A percentile compares a stretch with the other conserved stretches of the same genome.
Evolutionary conservation across 1,140 invertebrate species (phyloP).

Genomic region (Micrasema minimum): DNA sequence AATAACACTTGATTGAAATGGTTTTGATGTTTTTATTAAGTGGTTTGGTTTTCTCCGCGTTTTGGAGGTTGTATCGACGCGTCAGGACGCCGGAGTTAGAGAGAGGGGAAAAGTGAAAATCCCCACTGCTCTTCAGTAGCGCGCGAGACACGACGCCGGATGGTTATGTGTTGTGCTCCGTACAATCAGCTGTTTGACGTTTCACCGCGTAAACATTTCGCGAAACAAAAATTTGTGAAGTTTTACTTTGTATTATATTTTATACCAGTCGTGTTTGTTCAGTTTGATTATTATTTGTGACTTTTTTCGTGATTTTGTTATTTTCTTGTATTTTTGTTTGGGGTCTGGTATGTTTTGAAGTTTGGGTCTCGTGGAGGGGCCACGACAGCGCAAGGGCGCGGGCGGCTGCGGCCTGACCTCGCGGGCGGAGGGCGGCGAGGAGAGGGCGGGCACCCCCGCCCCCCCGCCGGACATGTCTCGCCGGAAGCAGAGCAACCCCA

Average conservation of each 20-base stretch:
- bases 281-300: conserved; percentile 17
- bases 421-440: conserved; percentile 35
- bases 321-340: neutral
- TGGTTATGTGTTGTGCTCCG: conserved; percentile 10
- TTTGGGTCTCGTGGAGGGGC: neutral
- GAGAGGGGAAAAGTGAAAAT: conserved; percentile 10
- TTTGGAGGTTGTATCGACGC: neutral
- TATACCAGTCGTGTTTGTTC: conserved; percentile 5
- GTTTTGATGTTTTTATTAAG: neutral
- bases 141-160: conserved; percentile 10
- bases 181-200: conserved; percentile 26
- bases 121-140: conserved; percentile 28
- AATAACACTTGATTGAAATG: neutral
- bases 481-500: conserved; percentile 72
- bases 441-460: conserved; percentile 37
- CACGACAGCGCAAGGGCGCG: conserved; percentile 1
- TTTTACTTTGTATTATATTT: conserved; percentile 7
- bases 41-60: neutral
- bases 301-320: conserved; percentile 16
- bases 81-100: neutral
- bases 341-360: conserved; percentile 9
- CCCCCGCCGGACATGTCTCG: conserved; percentile 66
- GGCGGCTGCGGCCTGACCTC: conserved; percentile 12
- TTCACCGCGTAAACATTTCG: conserved; percentile 33
- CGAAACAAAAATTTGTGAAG: conserved; percentile 19